Conservation (phyloP, 1,140 invertebrate species). For the Panagrolaimus sp. region DNA sequence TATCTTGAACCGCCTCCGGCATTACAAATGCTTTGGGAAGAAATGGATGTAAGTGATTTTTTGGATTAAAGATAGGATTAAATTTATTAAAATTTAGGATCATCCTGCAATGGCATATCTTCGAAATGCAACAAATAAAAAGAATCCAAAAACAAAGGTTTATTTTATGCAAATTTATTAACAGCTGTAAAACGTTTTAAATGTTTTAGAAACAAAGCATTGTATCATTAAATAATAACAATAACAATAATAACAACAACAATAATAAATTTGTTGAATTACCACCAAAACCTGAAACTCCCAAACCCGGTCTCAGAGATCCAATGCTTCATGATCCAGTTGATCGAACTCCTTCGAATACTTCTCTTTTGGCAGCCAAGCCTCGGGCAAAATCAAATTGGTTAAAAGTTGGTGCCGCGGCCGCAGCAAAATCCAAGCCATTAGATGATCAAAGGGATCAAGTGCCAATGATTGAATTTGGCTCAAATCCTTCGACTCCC, state of each 20-base stretch:
- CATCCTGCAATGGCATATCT: slow-evolving; percentile 30
- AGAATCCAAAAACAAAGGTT: neutral
- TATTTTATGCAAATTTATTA: no score
- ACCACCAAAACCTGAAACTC: no score
- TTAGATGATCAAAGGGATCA: slow-evolving; percentile 17
- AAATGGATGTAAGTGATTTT: slow-evolving; percentile 44
- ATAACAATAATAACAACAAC: no score
- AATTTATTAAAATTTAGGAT: slow-evolving; percentile 35
- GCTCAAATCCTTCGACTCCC: slow-evolving; percentile 36
- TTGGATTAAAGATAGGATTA: neutral
- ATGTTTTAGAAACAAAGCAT: no score
- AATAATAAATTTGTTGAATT: no score
- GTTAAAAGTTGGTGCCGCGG: slow-evolving; percentile 26
- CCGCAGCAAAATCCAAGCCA: slow-evolving; percentile 18
- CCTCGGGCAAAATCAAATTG: slow-evolving; percentile 24
- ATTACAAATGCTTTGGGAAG: slow-evolving; percentile 49
- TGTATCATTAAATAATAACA: no score
- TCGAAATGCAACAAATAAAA: neutral
- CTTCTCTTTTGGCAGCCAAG: neutral
- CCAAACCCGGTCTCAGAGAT: no score
- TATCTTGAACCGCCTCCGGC: slow-evolving; percentile 50
- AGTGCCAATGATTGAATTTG: slow-evolving; percentile 51
- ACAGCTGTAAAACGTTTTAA: no score
- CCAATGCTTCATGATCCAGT: no score
- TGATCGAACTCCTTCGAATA: neutral